phyloP scores from a whole-genome alignment of 2,113 vertebrate genomes.

The Macaca fascicularis region DNA sequence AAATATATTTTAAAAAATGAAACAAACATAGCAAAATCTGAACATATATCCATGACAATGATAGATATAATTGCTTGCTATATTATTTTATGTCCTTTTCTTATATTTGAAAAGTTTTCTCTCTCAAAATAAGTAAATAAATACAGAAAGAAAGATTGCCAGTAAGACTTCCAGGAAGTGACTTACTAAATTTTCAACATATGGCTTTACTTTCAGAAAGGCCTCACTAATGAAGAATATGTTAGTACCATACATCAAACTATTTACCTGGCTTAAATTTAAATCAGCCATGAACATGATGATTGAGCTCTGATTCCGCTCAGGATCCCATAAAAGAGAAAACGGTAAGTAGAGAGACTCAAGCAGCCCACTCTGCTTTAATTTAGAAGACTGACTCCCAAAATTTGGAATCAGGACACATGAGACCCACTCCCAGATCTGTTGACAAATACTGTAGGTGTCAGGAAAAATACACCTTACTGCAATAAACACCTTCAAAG shows the following conservation, averaged over 20 bases:
- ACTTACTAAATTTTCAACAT: conserved; percentile 42
- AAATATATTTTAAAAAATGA: neutral
- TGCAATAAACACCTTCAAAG: neutral
- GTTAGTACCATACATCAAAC: neutral
- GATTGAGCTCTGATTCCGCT: neutral
- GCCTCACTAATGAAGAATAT: neutral
- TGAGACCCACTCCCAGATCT: neutral
- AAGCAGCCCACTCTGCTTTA: neutral
- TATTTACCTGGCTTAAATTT: conserved; percentile 20
- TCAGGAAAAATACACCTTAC: neutral
- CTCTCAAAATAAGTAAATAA: conserved; percentile 32
- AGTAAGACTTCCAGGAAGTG: conserved; percentile 8
- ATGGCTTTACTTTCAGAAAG: conserved; percentile 27
- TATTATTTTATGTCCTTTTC: neutral
- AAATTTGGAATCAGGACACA: neutral
- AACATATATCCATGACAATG: neutral
- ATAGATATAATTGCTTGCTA: neutral
- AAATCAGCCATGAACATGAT: conserved; percentile 15
- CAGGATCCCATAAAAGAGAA: conserved; percentile 12
- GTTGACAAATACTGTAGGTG: neutral
- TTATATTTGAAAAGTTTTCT: conserved; percentile 26
- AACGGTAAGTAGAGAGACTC: neutral
- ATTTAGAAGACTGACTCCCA: neutral
- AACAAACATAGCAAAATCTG: neutral
- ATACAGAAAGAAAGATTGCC: conserved; percentile 10